These are phyloP conservation scores for Brotula barbata DNA, from an alignment of 2,797 vertebrate genomes.

Conservation along the genomic window DNA sequence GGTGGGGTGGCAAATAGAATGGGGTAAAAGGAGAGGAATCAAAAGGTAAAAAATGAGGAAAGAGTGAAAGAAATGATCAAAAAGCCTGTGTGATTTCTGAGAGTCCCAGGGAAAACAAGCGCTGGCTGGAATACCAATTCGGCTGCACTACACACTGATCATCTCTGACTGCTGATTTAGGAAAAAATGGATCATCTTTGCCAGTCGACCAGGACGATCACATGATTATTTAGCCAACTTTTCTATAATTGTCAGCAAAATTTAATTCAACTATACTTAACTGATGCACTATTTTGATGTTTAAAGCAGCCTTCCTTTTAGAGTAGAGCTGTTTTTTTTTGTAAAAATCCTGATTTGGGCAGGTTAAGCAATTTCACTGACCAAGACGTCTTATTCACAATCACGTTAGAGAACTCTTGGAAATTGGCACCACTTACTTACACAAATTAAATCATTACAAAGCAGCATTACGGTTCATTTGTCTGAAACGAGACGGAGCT, in stretches of 20 bases:
- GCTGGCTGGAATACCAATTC: not conserved
- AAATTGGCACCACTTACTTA: not conserved
- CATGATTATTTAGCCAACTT: not conserved
- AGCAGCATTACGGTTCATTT: not conserved
- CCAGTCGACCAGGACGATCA: no score
- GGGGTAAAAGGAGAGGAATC: not conserved
- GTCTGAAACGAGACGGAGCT: constrained; percentile 4
- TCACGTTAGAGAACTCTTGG: constrained; percentile 8
- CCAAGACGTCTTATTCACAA: not conserved
- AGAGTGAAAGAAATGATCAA: constrained; percentile 11
- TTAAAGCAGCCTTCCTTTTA: constrained; percentile 1
- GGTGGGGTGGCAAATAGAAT: not conserved
- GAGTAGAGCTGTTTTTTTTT: constrained; percentile 10
- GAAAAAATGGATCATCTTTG: not conserved
- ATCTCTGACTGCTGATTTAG: constrained; percentile 13
- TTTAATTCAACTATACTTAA: not conserved
- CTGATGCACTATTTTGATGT: not conserved
- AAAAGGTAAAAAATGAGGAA: not conserved
- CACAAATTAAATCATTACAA: constrained; percentile 34
- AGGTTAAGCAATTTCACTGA: constrained; percentile 17
- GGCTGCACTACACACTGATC: not conserved
- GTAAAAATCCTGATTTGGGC: not conserved
- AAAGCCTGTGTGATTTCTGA: constrained; percentile 27
- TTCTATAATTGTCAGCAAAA: not conserved
- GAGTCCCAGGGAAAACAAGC: constrained; percentile 25